Evolutionary conservation across 2,888 invertebrate genomes (phyloP).

Genomic region (Unio delphinus): DNA sequence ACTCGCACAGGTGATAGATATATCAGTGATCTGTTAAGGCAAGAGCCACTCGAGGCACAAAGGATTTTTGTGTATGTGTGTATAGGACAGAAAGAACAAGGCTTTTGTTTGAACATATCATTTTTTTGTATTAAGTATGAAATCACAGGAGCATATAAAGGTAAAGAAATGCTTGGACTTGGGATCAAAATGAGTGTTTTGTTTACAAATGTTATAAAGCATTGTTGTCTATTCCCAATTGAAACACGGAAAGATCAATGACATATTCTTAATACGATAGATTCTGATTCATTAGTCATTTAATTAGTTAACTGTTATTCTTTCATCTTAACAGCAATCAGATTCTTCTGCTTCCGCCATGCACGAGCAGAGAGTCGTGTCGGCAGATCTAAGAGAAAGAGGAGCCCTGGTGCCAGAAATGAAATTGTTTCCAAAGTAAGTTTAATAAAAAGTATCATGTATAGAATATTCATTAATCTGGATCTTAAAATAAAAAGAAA

Average conservation of each 20-base stretch:
- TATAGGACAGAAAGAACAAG: not conserved
- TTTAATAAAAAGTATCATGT: not conserved
- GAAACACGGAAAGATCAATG: too few relatives aligned
- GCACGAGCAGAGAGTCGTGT: conserved; percentile 60
- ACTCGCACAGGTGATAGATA: too few relatives aligned
- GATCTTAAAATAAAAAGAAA: too few relatives aligned
- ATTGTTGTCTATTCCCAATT: too few relatives aligned
- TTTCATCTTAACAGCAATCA: conserved; percentile 65
- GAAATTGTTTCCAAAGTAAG: conserved; percentile 27
- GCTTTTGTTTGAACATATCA: not conserved
- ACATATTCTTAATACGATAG: too few relatives aligned
- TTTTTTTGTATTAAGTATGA: not conserved
- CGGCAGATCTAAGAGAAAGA: conserved; percentile 43
- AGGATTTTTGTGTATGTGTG: too few relatives aligned
- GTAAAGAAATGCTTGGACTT: not conserved
- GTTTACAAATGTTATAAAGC: too few relatives aligned
- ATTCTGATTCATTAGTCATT: not conserved
- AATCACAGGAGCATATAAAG: not conserved
- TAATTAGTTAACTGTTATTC: not conserved
- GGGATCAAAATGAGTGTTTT: not conserved
- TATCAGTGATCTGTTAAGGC: too few relatives aligned
- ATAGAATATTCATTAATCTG: too few relatives aligned
- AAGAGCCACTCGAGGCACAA: too few relatives aligned
- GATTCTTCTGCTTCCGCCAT: conserved; percentile 80
- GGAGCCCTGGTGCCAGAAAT: conserved; percentile 24